phyloP scores from a whole-genome alignment of 2,888 invertebrate species.

The Sesia apiformis region DNA sequence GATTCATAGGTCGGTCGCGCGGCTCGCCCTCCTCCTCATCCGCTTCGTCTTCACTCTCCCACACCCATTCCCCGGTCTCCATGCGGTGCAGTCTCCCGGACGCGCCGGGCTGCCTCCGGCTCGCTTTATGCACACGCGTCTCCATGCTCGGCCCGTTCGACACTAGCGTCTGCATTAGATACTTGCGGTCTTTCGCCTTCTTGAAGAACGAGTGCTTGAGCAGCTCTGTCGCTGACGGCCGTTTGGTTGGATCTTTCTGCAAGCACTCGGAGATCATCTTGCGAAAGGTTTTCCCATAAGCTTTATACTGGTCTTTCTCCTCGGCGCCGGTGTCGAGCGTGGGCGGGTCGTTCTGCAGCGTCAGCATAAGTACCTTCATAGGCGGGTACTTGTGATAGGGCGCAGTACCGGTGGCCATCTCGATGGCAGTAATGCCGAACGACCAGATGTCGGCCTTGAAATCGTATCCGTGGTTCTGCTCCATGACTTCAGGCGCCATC shows the following conservation, averaged over 20 bases:
- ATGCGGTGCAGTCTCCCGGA: slow-evolving; percentile 91
- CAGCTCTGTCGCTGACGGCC: slow-evolving; percentile 96
- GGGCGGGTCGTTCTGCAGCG: slow-evolving; percentile 99
- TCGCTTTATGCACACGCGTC: slow-evolving; percentile 91
- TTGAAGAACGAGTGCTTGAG: slow-evolving; percentile 99
- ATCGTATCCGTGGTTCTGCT: slow-evolving; percentile 98
- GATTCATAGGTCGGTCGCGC: slow-evolving; percentile 77
- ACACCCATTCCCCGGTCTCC: slow-evolving; percentile 98
- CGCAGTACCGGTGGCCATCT: slow-evolving; percentile 98
- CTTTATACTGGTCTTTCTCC: slow-evolving; percentile 98
- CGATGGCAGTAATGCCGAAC: slow-evolving; percentile 98
- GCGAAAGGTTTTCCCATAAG: slow-evolving; percentile 97
- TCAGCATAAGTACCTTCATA: slow-evolving; percentile 99
- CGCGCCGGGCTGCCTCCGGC: slow-evolving; percentile 89
- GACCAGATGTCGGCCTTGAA: slow-evolving; percentile 93
- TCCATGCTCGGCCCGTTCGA: slow-evolving; percentile 92
- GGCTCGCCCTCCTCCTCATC: slow-evolving; percentile 70
- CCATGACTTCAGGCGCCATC: slow-evolving; percentile 99
- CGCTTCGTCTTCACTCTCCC: slow-evolving; percentile 96
- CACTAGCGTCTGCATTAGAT: slow-evolving; percentile 89
- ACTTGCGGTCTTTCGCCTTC: slow-evolving; percentile 96
- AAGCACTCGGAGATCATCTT: slow-evolving; percentile 99
- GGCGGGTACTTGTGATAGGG: slow-evolving; percentile 99
- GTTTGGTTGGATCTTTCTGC: slow-evolving; percentile 95
- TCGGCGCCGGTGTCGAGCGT: slow-evolving; percentile 96